A percentile compares a stretch with the other conserved stretches of the same genome.
Evolutionary conservation across 2,888 invertebrate genomes (phyloP).

Genomic region (Lacanobia oleracea): DNA sequence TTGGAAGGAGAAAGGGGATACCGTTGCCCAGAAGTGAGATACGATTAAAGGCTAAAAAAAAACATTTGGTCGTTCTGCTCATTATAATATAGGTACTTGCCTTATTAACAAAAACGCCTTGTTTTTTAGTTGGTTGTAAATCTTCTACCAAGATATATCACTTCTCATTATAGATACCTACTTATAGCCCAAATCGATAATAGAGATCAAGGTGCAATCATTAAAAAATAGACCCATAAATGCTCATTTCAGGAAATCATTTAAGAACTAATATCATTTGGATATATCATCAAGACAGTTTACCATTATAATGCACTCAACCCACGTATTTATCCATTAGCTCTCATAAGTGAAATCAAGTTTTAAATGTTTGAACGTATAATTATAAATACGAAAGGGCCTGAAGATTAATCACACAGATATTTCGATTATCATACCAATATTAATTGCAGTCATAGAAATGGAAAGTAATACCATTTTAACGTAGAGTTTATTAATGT

Average conservation of each 20-base stretch:
- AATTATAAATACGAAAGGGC: constrained; percentile 50
- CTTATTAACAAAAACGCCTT: too few species aligned
- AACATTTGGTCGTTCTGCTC: too few species aligned
- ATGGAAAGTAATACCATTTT: constrained; percentile 48
- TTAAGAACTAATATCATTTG: background rate
- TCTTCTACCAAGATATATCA: too few species aligned
- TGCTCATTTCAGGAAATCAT: background rate
- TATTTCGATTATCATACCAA: constrained; percentile 46
- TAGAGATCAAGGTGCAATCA: background rate
- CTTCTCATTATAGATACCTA: background rate
- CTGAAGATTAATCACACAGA: constrained; percentile 42
- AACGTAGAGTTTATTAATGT: constrained; percentile 21
- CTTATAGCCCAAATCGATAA: background rate
- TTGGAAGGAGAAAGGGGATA: too few species aligned
- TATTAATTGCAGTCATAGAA: constrained; percentile 53
- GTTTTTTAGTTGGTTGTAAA: too few species aligned
- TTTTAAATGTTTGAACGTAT: constrained; percentile 23
- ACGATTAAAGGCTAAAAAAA: too few species aligned
- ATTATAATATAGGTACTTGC: too few species aligned
- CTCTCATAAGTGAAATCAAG: constrained; percentile 22
- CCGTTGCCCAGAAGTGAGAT: too few species aligned
- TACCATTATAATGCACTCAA: background rate
- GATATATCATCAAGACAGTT: background rate
- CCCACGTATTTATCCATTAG: background rate
- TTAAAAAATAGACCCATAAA: background rate